Percentiles rank a stretch among this genome's conserved stretches.
phyloP scores from a whole-genome alignment of 2,888 invertebrate species.

The Watsonalla cultraria region DNA sequence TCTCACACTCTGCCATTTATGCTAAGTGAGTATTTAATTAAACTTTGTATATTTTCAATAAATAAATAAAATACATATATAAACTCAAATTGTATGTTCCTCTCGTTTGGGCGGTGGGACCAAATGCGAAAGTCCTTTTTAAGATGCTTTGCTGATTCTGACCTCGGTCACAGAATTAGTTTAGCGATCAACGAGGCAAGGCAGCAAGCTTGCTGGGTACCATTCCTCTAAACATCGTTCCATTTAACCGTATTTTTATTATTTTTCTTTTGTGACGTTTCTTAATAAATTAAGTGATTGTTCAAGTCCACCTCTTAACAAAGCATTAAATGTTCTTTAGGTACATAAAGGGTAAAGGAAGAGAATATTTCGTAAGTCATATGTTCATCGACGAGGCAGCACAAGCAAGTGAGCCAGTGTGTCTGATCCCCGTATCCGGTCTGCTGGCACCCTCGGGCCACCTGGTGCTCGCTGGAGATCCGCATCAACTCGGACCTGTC shows the following conservation, averaged over 20 bases:
- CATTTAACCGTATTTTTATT: too few species aligned
- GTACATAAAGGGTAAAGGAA: conserved; percentile 3
- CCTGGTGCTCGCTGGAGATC: conserved; percentile 86
- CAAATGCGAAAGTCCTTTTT: too few species aligned
- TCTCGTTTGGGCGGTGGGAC: too few species aligned
- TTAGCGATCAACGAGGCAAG: too few species aligned
- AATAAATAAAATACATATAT: too few species aligned
- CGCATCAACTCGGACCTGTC: conserved; percentile 91
- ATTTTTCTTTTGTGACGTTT: background rate
- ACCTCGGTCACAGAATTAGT: background rate
- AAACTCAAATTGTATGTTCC: too few species aligned
- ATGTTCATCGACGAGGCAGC: conserved; percentile 94
- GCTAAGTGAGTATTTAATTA: background rate
- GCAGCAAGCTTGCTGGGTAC: too few species aligned
- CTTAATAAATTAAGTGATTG: background rate
- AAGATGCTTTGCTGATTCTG: background rate
- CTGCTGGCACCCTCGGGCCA: conserved; percentile 71
- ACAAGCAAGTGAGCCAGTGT: conserved; percentile 91
- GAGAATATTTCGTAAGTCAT: conserved; percentile 81
- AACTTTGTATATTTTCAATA: background rate
- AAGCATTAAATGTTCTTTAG: conserved; percentile 3
- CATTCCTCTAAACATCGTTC: too few species aligned
- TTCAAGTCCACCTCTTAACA: background rate
- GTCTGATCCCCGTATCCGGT: conserved; percentile 84
- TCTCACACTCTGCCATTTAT: conserved; percentile 28